Base-by-base conservation (phyloP, 1,140 invertebrate genomes). In the Thaumetopoea pityocampa region DNA sequence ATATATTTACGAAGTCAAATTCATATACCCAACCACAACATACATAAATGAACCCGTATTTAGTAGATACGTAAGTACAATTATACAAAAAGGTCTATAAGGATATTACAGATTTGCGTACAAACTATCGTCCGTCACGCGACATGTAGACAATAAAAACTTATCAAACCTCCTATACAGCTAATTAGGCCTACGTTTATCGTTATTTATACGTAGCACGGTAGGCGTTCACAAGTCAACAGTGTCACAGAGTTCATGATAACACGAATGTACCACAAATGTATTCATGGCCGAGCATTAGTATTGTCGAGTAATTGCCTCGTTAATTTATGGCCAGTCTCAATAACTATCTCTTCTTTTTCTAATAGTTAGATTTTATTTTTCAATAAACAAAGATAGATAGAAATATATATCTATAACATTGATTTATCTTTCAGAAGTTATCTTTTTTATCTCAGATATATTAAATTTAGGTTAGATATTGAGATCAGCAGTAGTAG, bases 141-240 rank as follows among this genome's bases (percentile, higher is more conserved):
- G 33, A 76, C 46, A 51, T 45, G 60, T 22, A 57, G 46, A 64
- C 51, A 69, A 41, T 73, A 67, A 73, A 72, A 64, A 50, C 48
- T 65, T 77, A 73, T 73, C 69, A 54, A 53, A 37, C 48, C 46
- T 52, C 57, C 58, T 64, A 65, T 54, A 67, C 52, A 48, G 53
- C 65, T 76, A 74, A 76, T 74, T 78, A 81, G 65, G 53, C 40
- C 50, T 57, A 41, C 51, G 58, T 58, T 79, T 72, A 76, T 69
- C 72, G 60, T 70, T 64, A 42, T 74, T 73, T 73, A 71, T 65
- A 48, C 41, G 35, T 44, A 9, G 40, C 51, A 58, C 42, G 55
- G 57, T 67, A 58, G 55, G 57, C 29, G 36, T 44, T 46, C 42
- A 35, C 32, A 49, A 55, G 48, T 37, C 33, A 11, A 22, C 38